Conservation (phyloP, 2,888 invertebrate species). For the Oscheius sp. region DNA sequence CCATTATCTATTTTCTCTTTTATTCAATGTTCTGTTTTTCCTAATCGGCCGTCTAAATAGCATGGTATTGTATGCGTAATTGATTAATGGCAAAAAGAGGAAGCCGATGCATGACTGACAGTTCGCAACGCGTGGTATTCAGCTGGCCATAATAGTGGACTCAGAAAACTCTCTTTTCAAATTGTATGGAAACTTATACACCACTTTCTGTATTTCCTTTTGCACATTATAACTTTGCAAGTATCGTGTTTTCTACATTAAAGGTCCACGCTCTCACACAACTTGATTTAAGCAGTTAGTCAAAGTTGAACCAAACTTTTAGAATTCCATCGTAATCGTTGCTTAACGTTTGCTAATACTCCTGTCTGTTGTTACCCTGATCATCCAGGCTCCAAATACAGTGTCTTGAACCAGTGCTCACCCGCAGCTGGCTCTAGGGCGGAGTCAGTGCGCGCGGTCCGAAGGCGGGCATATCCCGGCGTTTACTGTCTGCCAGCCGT, state of each 20-base stretch:
- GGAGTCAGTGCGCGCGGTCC: constrained; percentile 22
- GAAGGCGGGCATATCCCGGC: constrained; percentile 29
- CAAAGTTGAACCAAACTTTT: background rate
- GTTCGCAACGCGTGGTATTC: background rate
- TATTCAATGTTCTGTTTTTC: background rate
- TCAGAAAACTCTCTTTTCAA: too few species aligned
- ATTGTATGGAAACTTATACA: too few species aligned
- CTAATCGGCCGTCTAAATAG: background rate
- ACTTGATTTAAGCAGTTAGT: background rate
- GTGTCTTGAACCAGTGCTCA: background rate
- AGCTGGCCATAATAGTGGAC: background rate
- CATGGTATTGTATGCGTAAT: constrained; percentile 19
- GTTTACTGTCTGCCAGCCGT: constrained; percentile 26
- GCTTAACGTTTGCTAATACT: background rate
- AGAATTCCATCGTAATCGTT: background rate
- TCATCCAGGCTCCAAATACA: background rate
- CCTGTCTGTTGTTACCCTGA: background rate
- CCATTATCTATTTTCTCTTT: background rate
- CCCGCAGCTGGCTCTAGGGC: constrained; percentile 22
- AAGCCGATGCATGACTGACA: constrained; percentile 17
- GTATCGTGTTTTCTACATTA: background rate
- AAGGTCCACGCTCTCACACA: background rate
- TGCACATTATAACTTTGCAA: background rate
- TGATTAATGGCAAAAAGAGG: constrained; percentile 23
- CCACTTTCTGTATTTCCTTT: background rate